These are phyloP conservation scores for Chaetodon trifasciatus DNA, from an alignment of 2,797 vertebrate genomes.

Conservation along the genomic window DNA sequence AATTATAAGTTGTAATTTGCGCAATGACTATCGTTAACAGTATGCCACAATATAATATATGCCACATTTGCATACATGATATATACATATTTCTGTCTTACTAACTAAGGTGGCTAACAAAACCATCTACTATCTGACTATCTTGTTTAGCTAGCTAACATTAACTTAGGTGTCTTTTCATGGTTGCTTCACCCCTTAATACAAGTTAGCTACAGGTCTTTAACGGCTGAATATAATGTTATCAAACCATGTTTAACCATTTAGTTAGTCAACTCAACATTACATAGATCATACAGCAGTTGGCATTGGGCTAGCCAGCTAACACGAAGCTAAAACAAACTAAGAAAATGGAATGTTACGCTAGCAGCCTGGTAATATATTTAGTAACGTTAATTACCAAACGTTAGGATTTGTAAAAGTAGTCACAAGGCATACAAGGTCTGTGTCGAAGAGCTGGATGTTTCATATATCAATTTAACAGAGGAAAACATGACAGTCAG, in stretches of 20 bases:
- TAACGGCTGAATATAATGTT: not conserved
- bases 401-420: not conserved
- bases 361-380: not conserved
- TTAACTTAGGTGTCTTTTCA: no score
- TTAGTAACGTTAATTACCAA: not conserved
- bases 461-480: not conserved
- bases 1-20: no score
- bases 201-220: not conserved
- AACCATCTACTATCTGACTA: no score
- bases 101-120: not conserved
- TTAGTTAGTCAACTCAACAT: not conserved
- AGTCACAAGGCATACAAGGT: slow-evolving; percentile 21
- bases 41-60: no score
- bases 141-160: not conserved
- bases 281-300: no score
- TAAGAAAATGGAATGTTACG: not conserved
- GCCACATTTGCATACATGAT: no score
- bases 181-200: not conserved
- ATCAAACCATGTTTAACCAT: not conserved
- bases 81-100: no score
- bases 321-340: not conserved
- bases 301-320: not conserved
- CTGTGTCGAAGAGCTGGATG: not conserved
- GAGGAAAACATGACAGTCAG: not conserved
- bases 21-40: not conserved